Conservation (phyloP, 1,140 invertebrate species). For the Saccostrea cuccullata region DNA sequence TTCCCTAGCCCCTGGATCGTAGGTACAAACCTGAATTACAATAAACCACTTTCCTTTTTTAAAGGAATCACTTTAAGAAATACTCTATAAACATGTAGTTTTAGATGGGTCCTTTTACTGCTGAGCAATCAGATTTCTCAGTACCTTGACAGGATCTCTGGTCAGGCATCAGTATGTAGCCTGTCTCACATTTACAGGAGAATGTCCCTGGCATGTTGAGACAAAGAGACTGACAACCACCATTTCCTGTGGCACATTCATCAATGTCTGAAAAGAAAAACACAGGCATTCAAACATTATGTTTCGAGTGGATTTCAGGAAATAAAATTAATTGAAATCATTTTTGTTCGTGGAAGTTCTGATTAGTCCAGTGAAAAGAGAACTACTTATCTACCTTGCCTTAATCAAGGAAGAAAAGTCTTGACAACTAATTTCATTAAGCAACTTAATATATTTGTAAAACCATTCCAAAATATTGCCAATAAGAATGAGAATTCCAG, state of each 20-base stretch:
- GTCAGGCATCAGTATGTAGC: constrained; percentile 81
- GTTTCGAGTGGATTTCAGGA: not conserved
- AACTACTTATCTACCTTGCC: not conserved
- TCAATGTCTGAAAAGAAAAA: constrained; percentile 82
- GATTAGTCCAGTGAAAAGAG: not conserved
- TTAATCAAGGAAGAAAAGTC: not conserved
- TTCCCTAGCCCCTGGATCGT: too few species aligned
- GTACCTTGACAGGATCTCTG: constrained; percentile 86
- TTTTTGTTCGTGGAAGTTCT: too few species aligned
- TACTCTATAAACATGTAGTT: not conserved
- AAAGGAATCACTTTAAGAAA: not conserved
- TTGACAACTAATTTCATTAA: not conserved
- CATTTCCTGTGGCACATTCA: constrained; percentile 85
- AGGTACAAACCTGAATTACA: not conserved
- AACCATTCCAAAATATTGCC: not conserved
- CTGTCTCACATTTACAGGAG: constrained; percentile 88
- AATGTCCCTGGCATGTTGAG: constrained; percentile 87
- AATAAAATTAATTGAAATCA: not conserved
- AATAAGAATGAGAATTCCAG: not conserved
- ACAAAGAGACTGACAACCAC: constrained; percentile 84
- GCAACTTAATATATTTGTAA: not conserved
- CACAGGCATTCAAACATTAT: constrained; percentile 56
- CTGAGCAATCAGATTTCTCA: not conserved
- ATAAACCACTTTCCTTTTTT: not conserved
- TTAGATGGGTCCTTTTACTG: too few species aligned